Percentiles rank a stretch among this genome's conserved stretches.
phyloP scores from a whole-genome alignment of 1,140 invertebrate species.

The Monochamus saltuarius region DNA sequence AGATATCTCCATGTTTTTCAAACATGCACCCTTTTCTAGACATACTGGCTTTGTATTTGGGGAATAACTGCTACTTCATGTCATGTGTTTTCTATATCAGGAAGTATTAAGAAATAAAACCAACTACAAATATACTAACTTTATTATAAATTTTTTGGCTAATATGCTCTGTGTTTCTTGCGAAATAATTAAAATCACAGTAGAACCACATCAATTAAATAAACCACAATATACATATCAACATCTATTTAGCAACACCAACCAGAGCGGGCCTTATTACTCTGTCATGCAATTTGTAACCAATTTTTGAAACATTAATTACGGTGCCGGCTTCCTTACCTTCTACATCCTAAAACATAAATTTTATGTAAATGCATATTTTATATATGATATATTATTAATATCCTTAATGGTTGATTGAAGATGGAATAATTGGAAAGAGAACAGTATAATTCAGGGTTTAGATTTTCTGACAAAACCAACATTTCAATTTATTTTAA shows the following conservation, averaged over 20 bases:
- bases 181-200: constrained; percentile 20
- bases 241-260: constrained; percentile 77
- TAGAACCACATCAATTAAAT: constrained; percentile 11
- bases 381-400: neutral
- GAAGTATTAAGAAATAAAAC: too few relatives aligned
- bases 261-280: constrained; percentile 95
- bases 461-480: too few relatives aligned
- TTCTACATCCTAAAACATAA: constrained; percentile 67
- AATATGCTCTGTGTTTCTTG: constrained; percentile 1
- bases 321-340: constrained; percentile 84
- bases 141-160: constrained; percentile 3
- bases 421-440: too few relatives aligned
- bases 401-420: too few relatives aligned
- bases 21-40: too few relatives aligned
- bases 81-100: too few relatives aligned
- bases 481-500: too few relatives aligned
- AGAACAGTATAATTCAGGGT: too few relatives aligned
- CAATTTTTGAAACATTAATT: constrained; percentile 90
- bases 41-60: too few relatives aligned
- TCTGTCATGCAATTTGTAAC: constrained; percentile 91
- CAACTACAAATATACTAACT: neutral
- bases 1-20: too few relatives aligned
- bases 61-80: too few relatives aligned
- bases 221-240: neutral
- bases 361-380: too few relatives aligned